Percentiles rank a stretch among this genome's conserved stretches.
Evolutionary conservation across 2,797 vertebrate species (phyloP).

Genomic region (Poecilia wingei): DNA sequence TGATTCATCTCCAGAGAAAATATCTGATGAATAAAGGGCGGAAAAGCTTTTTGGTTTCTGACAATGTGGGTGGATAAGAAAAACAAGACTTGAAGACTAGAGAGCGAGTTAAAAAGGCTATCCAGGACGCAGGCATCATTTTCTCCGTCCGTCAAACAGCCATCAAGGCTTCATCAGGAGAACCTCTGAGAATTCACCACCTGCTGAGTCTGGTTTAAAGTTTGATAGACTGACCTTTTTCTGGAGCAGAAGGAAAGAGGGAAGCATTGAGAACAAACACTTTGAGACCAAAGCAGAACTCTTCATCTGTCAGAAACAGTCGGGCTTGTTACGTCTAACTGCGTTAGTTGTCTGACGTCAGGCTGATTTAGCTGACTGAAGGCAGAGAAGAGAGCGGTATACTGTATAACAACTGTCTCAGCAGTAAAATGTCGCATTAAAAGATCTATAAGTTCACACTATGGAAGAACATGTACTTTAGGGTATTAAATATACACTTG

Average conservation of each 20-base stretch:
- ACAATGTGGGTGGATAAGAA: neutral
- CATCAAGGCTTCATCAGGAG: constrained; percentile 1
- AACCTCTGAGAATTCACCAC: neutral
- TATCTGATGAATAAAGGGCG: too few relatives aligned
- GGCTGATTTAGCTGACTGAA: neutral
- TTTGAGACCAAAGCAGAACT: constrained; percentile 1
- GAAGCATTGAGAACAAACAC: neutral
- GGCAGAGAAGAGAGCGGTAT: constrained; percentile 1
- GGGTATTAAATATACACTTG: neutral
- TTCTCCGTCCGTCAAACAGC: neutral
- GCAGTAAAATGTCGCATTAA: neutral
- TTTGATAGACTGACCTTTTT: neutral
- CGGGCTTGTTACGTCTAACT: constrained; percentile 2
- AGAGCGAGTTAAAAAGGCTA: neutral
- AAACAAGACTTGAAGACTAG: too few relatives aligned
- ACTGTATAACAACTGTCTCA: neutral
- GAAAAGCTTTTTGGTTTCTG: neutral
- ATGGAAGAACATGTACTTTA: neutral
- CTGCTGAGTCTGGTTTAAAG: neutral
- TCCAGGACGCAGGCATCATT: neutral
- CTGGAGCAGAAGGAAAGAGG: constrained; percentile 1
- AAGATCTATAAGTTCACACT: neutral
- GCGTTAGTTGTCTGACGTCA: constrained; percentile 2
- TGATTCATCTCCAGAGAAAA: neutral
- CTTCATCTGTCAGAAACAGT: constrained; percentile 14